phyloP scores from a whole-genome alignment of 1,140 invertebrate species.

The Panonychus citri region DNA sequence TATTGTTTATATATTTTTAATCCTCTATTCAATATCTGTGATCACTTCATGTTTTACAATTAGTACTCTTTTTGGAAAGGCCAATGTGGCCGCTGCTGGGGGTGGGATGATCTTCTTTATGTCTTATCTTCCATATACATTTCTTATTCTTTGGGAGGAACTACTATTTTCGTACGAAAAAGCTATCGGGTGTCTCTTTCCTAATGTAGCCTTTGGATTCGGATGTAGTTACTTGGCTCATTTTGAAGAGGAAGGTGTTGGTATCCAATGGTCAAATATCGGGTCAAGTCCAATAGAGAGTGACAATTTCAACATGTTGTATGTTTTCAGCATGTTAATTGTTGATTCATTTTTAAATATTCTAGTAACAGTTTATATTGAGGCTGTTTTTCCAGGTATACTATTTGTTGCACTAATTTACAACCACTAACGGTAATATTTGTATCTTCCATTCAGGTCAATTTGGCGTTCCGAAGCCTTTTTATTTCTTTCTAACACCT shows the following conservation, averaged over 20 bases:
- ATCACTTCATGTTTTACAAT: conserved; percentile 33
- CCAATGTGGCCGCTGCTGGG: conserved; percentile 35
- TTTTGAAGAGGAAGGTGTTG: conserved; percentile 33
- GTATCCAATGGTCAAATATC: conserved; percentile 49
- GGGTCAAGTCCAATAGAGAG: conserved; percentile 38
- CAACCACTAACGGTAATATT: not conserved
- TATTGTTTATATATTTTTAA: conserved; percentile 30
- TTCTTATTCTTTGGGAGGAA: conserved; percentile 30
- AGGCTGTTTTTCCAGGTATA: conserved; percentile 35
- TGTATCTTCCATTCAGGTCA: conserved; percentile 19
- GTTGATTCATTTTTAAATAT: conserved; percentile 28
- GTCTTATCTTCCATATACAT: conserved; percentile 32
- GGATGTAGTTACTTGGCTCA: conserved; percentile 32
- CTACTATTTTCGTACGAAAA: conserved; percentile 14
- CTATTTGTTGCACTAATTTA: not conserved
- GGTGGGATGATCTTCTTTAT: conserved; percentile 37
- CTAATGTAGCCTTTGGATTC: conserved; percentile 36
- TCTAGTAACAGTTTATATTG: conserved; percentile 34
- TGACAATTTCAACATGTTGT: conserved; percentile 39
- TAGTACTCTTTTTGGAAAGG: conserved; percentile 31
- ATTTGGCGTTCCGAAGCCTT: conserved; percentile 30
- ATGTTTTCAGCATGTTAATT: conserved; percentile 30
- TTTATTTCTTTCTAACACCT: conserved; percentile 25
- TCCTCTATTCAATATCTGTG: conserved; percentile 29
- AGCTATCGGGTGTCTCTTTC: conserved; percentile 22